Conservation (phyloP, 2,797 vertebrate genomes). For the Sarcophilus harrisii region DNA sequence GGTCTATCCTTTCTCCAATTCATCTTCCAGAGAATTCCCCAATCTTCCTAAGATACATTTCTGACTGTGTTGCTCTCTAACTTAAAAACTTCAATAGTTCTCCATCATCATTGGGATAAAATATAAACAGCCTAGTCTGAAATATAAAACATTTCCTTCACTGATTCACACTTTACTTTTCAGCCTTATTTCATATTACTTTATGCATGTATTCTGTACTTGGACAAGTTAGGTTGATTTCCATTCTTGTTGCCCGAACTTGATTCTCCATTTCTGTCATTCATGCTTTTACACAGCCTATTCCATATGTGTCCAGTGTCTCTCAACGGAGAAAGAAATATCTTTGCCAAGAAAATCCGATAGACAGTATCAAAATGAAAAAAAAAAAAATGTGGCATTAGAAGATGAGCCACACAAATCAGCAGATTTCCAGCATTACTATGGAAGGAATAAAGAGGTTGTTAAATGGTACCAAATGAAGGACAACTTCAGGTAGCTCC, state of each 20-base stretch:
- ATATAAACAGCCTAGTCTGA: not conserved
- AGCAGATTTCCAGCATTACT: not conserved
- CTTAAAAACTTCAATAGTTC: not conserved
- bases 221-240: not conserved
- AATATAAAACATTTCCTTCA: not conserved
- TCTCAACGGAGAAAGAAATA: not conserved
- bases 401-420: not conserved
- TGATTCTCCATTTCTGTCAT: not conserved
- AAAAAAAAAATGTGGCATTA: not conserved
- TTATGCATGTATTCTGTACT: not conserved
- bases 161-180: not conserved
- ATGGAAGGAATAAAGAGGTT: not conserved
- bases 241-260: not conserved
- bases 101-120: not conserved
- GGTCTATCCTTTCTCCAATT: not conserved
- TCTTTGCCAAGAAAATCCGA: not conserved
- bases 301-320: not conserved
- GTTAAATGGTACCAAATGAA: not conserved
- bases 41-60: not conserved
- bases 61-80: not conserved
- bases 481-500: not conserved
- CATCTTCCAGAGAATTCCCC: not conserved
- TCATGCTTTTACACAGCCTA: not conserved
- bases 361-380: not conserved
- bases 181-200: not conserved